Percentiles rank a stretch among this genome's conserved stretches.
These are phyloP conservation scores for Ptychobarbus kaznakovi DNA, from an alignment of 2,797 vertebrate genomes.

Conservation along the genomic window DNA sequence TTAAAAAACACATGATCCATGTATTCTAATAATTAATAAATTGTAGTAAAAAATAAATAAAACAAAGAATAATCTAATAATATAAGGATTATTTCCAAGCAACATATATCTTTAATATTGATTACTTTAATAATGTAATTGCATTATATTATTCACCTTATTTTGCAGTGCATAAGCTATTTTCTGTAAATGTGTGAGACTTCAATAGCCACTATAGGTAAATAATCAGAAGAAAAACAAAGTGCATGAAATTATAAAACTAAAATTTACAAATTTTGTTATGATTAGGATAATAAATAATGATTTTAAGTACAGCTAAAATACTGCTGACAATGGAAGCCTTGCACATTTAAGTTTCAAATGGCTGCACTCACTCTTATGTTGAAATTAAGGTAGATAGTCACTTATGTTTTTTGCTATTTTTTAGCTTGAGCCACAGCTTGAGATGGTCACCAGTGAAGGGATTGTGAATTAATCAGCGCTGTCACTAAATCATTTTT, in stretches of 20 bases:
- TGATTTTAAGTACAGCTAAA: neutral
- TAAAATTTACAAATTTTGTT: neutral
- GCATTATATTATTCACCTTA: neutral
- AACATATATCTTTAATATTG: neutral
- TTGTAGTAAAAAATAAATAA: no score
- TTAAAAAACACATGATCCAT: no score
- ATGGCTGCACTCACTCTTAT: neutral
- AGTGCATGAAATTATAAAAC: neutral
- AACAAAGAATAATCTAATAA: neutral
- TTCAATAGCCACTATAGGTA: neutral
- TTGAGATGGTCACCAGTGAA: neutral
- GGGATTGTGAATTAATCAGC: neutral
- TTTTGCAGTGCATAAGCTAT: neutral
- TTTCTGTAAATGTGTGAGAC: neutral
- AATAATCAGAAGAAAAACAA: neutral
- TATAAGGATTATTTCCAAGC: neutral
- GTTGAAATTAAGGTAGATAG: neutral
- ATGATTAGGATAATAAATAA: neutral
- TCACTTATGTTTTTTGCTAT: neutral
- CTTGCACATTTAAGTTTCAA: neutral
- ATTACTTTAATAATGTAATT: slow-evolving; percentile 2
- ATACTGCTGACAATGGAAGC: neutral
- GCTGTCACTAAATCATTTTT: neutral
- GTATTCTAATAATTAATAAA: no score
- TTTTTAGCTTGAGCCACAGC: neutral